Percentiles rank a stretch among this genome's conserved stretches.
Conservation (phyloP, 2,113 vertebrate species). For the Halcyon senegalensis region DNA sequence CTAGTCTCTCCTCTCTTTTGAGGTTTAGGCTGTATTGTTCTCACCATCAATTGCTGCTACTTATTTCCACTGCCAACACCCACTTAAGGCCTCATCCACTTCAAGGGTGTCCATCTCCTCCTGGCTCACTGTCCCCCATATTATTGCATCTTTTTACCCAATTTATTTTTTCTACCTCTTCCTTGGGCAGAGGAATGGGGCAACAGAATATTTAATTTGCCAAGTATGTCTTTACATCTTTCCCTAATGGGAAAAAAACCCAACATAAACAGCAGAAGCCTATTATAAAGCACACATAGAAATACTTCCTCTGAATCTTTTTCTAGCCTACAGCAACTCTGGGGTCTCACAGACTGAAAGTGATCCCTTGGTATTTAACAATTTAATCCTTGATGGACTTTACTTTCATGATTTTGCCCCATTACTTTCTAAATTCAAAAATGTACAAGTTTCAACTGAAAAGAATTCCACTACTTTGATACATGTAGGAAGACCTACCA, state of each 20-base stretch:
- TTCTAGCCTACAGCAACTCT: not conserved
- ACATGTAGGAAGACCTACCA: not conserved
- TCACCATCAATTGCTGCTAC: not conserved
- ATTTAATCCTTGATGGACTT: not conserved
- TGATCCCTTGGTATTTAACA: not conserved
- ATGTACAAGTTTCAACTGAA: not conserved
- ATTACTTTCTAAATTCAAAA: not conserved
- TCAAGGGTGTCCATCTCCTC: not conserved
- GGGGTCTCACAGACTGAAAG: not conserved
- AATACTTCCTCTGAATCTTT: not conserved
- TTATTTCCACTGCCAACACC: not conserved
- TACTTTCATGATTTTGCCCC: not conserved
- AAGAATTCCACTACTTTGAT: not conserved
- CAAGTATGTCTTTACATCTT: not conserved
- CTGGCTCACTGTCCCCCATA: not conserved
- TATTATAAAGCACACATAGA: not conserved
- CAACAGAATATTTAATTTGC: not conserved
- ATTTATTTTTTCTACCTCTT: not conserved
- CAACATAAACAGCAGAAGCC: not conserved
- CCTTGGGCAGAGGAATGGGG: not conserved
- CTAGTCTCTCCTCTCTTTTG: not conserved
- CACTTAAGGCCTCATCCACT: not conserved
- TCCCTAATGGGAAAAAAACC: not conserved
- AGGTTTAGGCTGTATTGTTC: not conserved
- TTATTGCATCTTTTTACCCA: not conserved